Evolutionary conservation across 2,888 invertebrate genomes (phyloP), one percentile per base, ranked within the genome.

Genomic region (Embidobia sp.): DNA sequence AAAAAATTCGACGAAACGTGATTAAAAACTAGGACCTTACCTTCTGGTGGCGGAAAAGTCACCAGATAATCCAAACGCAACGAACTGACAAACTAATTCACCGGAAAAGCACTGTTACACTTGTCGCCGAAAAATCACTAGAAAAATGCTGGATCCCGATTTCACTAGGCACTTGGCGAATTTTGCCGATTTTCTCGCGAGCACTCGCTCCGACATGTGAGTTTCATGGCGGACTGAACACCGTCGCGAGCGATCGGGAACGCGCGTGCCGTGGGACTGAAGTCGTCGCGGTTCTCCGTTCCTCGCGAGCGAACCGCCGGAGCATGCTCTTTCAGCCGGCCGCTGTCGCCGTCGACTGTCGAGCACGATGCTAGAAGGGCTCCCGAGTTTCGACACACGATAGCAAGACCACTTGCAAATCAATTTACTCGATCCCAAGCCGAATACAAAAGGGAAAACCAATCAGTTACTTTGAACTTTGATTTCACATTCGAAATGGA

Each of bases 261-360:
- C 42, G 64, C 64, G 64, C 64, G 64, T 64, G 64, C 51, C 42
- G 64, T 64, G 51, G 64, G 33, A 64, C 64, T 64, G 64, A 64
- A 48, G 29, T 29, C 19, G 15, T 31, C 40, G 51, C 64, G 51
- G 31, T 27, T 15, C 46, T 63, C 29, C 49, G 61, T 46, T 61
- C 48, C 22, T 40, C 37, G 51, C 26, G 27, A 8, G 18, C 59
- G 29, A 27, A 29, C 49, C 40, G 40, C 49, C 61, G 48, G 61
- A 49, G 63, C 63, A 63, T 49, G 63, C 49, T 63, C 63, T 63
- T 63, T 63, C 63, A 37, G 63, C 63, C 63, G 63, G 63, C 15
- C 22, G 49, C 63, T 37, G 63, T 63, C 63, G 48, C 49, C 49
- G 63, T 63, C 40, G 49, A 27, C 7, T 13, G 37, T 57, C 31